phyloP scores from a whole-genome alignment of 2,797 vertebrate species.

The Diglossa cyanea region DNA sequence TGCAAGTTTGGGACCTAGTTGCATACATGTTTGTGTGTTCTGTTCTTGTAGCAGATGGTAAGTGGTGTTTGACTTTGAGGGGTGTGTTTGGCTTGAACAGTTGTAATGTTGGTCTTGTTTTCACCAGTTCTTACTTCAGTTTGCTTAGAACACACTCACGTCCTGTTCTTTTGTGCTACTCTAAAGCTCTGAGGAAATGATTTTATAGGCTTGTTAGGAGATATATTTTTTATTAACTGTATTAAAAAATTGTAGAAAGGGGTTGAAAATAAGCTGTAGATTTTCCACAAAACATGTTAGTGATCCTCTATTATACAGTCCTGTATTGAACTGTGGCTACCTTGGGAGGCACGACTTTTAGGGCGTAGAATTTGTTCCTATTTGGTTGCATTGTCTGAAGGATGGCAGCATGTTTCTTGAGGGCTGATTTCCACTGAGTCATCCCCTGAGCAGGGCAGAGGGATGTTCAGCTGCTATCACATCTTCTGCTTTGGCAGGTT shows the following conservation, averaged over 20 bases:
- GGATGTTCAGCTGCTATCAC: not conserved
- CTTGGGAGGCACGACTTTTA: not conserved
- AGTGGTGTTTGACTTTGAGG: not conserved
- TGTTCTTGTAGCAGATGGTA: not conserved
- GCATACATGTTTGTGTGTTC: rapidly evolving
- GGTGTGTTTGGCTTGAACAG: not conserved
- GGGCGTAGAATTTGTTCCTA: conserved; percentile 27
- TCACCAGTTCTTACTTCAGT: not conserved
- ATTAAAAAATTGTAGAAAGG: not conserved
- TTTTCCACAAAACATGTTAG: rapidly evolving
- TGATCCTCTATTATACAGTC: not conserved
- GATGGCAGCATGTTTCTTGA: not conserved
- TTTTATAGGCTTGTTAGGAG: not conserved
- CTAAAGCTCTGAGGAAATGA: not conserved
- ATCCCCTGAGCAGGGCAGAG: not conserved
- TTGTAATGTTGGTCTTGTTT: not conserved
- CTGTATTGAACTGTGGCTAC: not conserved
- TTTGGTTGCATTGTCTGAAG: not conserved
- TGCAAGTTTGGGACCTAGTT: not conserved
- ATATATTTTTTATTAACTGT: not conserved
- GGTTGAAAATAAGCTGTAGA: not conserved
- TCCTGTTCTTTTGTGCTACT: not conserved
- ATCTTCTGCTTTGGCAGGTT: conserved; percentile 41
- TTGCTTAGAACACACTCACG: not conserved
- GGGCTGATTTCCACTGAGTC: conserved; percentile 49